Evolutionary conservation across 2,888 invertebrate genomes (phyloP).

Genomic region (Drosophila algonquin): DNA sequence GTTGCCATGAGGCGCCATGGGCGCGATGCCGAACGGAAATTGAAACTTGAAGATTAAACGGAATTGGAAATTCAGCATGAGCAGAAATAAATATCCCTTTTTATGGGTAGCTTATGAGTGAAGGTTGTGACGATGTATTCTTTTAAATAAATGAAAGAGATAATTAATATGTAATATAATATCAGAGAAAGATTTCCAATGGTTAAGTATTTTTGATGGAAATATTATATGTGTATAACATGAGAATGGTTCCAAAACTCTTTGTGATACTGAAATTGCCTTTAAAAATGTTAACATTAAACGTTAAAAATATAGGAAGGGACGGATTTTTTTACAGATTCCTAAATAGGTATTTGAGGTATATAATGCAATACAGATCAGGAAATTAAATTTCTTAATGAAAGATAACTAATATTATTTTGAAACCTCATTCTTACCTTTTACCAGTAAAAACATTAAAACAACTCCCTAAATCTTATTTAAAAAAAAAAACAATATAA

Average conservation of each 20-base stretch:
- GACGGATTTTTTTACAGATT: background rate
- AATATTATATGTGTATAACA: too few species aligned
- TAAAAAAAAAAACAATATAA: conserved; percentile 4
- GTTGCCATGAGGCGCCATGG: conserved; percentile 55
- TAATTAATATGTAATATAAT: too few species aligned
- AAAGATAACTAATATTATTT: background rate
- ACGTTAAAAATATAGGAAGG: background rate
- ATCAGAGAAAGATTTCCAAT: too few species aligned
- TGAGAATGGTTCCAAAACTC: too few species aligned
- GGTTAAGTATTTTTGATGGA: too few species aligned
- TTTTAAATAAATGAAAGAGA: too few species aligned
- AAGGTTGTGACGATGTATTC: too few species aligned
- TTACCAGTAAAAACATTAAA: background rate
- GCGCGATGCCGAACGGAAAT: conserved; percentile 28
- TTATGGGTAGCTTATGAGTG: too few species aligned
- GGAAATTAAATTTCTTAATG: background rate
- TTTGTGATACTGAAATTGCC: background rate
- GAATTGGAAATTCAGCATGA: background rate
- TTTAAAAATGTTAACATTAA: background rate
- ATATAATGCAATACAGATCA: too few species aligned
- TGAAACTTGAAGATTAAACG: conserved; percentile 28
- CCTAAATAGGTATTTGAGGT: background rate
- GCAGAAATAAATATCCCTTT: background rate
- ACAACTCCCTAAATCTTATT: background rate
- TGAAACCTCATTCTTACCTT: background rate